Evolutionary conservation across 2,113 vertebrate genomes (phyloP).

Genomic region (Daphoenositta chrysoptera): DNA sequence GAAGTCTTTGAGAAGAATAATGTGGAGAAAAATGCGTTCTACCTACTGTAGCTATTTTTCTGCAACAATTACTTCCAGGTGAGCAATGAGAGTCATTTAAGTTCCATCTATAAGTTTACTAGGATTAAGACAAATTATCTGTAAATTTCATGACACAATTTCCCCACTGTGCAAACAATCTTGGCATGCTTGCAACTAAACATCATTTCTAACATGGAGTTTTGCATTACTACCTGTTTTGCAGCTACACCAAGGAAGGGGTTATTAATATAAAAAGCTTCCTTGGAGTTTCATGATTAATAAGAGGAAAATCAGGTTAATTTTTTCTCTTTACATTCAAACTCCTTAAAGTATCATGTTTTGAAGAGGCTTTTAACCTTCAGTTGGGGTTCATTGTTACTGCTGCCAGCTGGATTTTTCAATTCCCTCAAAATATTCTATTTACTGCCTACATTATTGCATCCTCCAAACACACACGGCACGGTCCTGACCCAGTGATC

Average conservation of each 20-base stretch:
- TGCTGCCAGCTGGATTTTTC: not conserved
- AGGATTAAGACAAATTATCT: not conserved
- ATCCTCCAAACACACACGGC: not conserved
- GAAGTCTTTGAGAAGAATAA: too few relatives aligned
- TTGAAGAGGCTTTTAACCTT: not conserved
- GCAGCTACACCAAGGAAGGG: not conserved
- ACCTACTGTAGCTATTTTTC: not conserved
- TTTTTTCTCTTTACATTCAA: not conserved
- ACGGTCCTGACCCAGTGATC: not conserved
- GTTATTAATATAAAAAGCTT: not conserved
- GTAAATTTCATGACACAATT: not conserved
- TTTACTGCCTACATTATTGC: not conserved
- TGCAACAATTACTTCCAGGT: not conserved
- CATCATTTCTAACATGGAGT: not conserved
- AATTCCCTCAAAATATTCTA: not conserved
- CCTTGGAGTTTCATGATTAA: not conserved
- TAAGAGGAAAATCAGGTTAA: not conserved
- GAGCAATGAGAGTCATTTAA: not conserved
- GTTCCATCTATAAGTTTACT: not conserved
- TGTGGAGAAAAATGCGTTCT: not conserved
- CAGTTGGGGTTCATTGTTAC: not conserved
- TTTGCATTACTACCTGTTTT: not conserved
- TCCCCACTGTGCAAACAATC: not conserved
- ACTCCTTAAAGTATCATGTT: not conserved
- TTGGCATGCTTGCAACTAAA: not conserved